A percentile compares a stretch with the other conserved stretches of the same genome.
These are phyloP conservation scores for Protomyctophum bolini DNA, from an alignment of 2,113 vertebrate species.

Conservation along the genomic window DNA sequence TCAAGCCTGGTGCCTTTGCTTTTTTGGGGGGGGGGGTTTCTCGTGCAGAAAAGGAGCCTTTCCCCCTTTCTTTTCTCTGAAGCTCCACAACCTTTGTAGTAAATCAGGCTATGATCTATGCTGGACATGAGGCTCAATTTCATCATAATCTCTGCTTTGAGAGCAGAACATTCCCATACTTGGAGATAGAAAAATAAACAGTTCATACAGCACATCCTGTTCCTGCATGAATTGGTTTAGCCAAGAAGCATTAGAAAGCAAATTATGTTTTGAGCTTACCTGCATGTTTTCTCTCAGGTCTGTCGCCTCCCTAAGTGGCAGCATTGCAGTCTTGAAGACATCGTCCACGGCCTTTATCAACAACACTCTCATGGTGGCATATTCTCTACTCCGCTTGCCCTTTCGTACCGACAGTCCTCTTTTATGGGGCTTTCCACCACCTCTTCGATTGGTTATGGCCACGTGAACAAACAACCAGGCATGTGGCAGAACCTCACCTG, in stretches of 20 bases:
- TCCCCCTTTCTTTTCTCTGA: constrained; percentile 8
- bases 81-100: constrained; percentile 29
- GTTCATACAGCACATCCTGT: neutral
- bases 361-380: constrained; percentile 92
- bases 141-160: neutral
- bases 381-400: constrained; percentile 91
- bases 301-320: constrained; percentile 91
- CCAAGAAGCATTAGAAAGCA: neutral
- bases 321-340: constrained; percentile 92
- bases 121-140: constrained; percentile 21
- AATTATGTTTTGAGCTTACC: constrained; percentile 72
- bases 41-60: constrained; percentile 13
- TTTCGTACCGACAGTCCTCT: constrained; percentile 95
- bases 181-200: neutral
- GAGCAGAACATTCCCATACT: constrained; percentile 28
- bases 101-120: constrained; percentile 34
- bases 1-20: constrained; percentile 27
- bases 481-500: constrained; percentile 89
- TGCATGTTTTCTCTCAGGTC: constrained; percentile 99
- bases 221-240: neutral
- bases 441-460: constrained; percentile 96
- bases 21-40: constrained; percentile 11
- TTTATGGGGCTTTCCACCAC: constrained; percentile 97
- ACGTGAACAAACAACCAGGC: constrained; percentile 95
- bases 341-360: constrained; percentile 93